Base-by-base conservation (phyloP, 2,888 invertebrate genomes). In the Xylota segnis region DNA sequence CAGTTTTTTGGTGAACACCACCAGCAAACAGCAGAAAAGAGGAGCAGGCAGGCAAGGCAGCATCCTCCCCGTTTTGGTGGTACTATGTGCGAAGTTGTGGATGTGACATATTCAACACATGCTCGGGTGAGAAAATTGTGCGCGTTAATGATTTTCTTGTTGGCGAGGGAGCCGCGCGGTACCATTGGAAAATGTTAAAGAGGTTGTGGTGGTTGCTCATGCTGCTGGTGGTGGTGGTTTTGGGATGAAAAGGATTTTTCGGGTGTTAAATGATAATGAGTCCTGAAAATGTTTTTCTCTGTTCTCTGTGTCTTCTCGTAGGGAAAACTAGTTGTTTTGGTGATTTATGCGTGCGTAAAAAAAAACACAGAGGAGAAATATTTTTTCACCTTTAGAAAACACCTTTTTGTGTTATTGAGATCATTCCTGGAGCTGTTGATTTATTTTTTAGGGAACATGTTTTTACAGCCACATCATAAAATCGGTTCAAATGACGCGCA, bases 51-150 rank as follows among this genome's bases (percentile, higher is more conserved):
- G 34, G 2, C 32, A 32, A 34, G 7, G n/a, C 65, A 75, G 50
- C 81, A 77, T 82, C 86, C 82, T 86, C 59, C 82, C 76, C 59
- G 75, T 70, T 52, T 79, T 63, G 75, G 58, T 68, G 76, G 82
- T 82, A 81, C 86, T 82, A 86, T 82, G 86, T 86, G 86, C 86
- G 86, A 86, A 86, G 86, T 86, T 86, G 86, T 86, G 86, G 86
- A 86, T 86, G 86, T 86, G 86, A 86, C 86, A 86, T 86, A 86
- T 86, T 86, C 86, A 86, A 86, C 86, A 86, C 86, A 86, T 86
- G 86, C 86, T 86, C 86, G 86, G 86, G 86, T 86, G 86, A 86
- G 86, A 86, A 86, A 86, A 86, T 86, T 86, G 86, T 86, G 86
- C 86, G 82, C 86, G 86, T 86, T 86, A 86, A 86, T 86, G 86